Evolutionary conservation across 1,140 invertebrate species (phyloP).

Genomic region (Amphibalanus amphitrite): DNA sequence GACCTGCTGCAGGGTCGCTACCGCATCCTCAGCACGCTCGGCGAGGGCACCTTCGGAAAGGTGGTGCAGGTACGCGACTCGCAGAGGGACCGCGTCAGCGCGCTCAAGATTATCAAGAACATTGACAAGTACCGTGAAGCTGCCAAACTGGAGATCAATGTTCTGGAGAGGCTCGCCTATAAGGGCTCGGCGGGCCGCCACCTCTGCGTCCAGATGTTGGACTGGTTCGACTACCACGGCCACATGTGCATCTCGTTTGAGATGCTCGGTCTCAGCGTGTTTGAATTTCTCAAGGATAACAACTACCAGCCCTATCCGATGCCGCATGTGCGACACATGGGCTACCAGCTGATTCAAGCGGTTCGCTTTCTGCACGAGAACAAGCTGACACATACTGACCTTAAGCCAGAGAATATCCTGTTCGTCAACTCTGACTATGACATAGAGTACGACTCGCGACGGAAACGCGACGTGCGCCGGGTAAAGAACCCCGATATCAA

Average conservation of each 20-base stretch:
- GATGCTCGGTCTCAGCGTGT: slow-evolving; percentile 96
- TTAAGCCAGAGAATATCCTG: slow-evolving; percentile 98
- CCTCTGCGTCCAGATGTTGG: slow-evolving; percentile 93
- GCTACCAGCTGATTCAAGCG: slow-evolving; percentile 91
- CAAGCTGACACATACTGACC: slow-evolving; percentile 95
- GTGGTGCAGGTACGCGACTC: slow-evolving; percentile 37
- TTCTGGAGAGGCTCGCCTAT: slow-evolving; percentile 36
- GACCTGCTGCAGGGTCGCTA: slow-evolving; percentile 38
- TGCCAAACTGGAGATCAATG: slow-evolving; percentile 43
- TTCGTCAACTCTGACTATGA: slow-evolving; percentile 94
- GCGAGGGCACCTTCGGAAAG: slow-evolving; percentile 46
- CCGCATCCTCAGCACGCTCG: slow-evolving; percentile 35
- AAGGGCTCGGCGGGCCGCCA: slow-evolving; percentile 34
- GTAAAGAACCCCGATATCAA: slow-evolving; percentile 86
- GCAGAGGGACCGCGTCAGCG: slow-evolving; percentile 26
- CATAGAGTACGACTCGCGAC: slow-evolving; percentile 52
- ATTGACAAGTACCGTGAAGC: slow-evolving; percentile 45
- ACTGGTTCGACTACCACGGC: slow-evolving; percentile 98
- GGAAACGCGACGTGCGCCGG: slow-evolving; percentile 66
- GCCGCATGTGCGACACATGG: slow-evolving; percentile 92
- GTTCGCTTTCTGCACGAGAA: slow-evolving; percentile 97
- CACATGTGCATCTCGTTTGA: slow-evolving; percentile 99
- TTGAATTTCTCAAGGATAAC: slow-evolving; percentile 99
- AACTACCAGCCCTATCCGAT: slow-evolving; percentile 95
- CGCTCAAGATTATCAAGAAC: slow-evolving; percentile 46